These are phyloP conservation scores for Acanthopagrus latus DNA, from an alignment of 2,797 vertebrate genomes.

Conservation along the genomic window DNA sequence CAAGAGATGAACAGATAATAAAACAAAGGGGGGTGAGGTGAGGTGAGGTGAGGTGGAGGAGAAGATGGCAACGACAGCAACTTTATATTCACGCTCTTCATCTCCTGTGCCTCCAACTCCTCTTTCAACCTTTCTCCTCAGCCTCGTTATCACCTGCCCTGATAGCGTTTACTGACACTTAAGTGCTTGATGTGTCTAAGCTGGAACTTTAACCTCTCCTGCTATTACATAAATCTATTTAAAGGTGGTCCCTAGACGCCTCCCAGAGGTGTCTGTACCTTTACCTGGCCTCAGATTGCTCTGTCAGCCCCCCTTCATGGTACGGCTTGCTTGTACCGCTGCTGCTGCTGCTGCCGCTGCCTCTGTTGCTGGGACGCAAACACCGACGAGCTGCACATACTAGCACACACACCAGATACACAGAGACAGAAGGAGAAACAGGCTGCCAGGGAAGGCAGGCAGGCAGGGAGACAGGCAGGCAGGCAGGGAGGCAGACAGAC, in stretches of 20 bases:
- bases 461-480: conserved; percentile 48
- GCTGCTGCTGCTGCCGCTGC: conserved; percentile 29
- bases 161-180: conserved; percentile 31
- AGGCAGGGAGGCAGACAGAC: conserved; percentile 49
- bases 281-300: conserved; percentile 69
- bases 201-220: conserved; percentile 47
- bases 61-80: not conserved
- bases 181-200: not conserved
- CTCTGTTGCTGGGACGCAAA: conserved; percentile 43
- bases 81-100: too few relatives aligned
- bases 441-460: conserved; percentile 60
- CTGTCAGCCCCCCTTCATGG: conserved; percentile 51
- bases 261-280: conserved; percentile 57
- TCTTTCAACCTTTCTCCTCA: conserved; percentile 35
- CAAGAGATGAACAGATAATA: not conserved
- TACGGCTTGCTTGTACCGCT: conserved; percentile 51
- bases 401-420: conserved; percentile 54
- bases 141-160: conserved; percentile 47
- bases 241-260: conserved; percentile 10
- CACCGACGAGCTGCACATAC: conserved; percentile 51
- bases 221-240: conserved; percentile 28
- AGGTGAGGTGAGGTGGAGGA: too few relatives aligned
- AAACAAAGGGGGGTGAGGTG: not conserved
- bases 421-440: conserved; percentile 66
- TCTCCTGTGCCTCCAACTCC: not conserved